Percentiles rank a stretch among this genome's conserved stretches.
Evolutionary conservation across 2,888 invertebrate genomes (phyloP).

Genomic region (Xylota sylvarum): DNA sequence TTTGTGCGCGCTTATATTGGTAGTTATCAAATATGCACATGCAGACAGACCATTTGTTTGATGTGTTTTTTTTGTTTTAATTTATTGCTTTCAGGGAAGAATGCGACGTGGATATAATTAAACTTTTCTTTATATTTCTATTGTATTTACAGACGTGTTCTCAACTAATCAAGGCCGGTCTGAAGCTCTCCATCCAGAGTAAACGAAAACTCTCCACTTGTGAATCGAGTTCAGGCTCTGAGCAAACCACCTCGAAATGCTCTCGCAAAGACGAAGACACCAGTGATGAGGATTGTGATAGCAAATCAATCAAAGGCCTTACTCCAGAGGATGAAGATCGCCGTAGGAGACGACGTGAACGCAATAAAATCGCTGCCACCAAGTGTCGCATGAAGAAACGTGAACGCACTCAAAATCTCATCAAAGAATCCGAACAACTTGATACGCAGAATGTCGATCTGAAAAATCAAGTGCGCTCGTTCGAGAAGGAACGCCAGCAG

Average conservation of each 20-base stretch:
- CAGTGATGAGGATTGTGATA: constrained; percentile 86
- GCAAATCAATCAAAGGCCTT: constrained; percentile 86
- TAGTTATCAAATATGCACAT: constrained; percentile 40
- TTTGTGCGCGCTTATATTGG: constrained; percentile 35
- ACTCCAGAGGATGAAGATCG: constrained; percentile 97
- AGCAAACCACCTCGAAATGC: constrained; percentile 85
- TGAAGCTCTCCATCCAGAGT: constrained; percentile 95
- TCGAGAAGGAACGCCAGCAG: constrained; percentile 92
- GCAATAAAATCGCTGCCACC: constrained; percentile 97
- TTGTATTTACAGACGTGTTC: constrained; percentile 90
- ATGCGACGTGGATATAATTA: constrained; percentile 43
- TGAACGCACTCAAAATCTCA: constrained; percentile 93
- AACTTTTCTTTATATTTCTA: constrained; percentile 2
- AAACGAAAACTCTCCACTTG: constrained; percentile 92
- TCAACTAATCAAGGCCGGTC: constrained; percentile 95
- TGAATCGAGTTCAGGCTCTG: constrained; percentile 86
- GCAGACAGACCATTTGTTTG: constrained; percentile 9
- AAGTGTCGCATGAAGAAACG: constrained; percentile 97
- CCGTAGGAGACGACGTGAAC: constrained; percentile 92
- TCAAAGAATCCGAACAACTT: constrained; percentile 93
- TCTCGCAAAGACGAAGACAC: constrained; percentile 83
- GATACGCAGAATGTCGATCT: constrained; percentile 94
- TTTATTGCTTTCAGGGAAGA: constrained; percentile 39
- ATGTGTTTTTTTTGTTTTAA: background rate
- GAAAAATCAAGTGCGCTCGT: constrained; percentile 92